These are phyloP conservation scores for Cantharis flavilabris DNA, from an alignment of 2,888 invertebrate species.

Conservation along the genomic window DNA sequence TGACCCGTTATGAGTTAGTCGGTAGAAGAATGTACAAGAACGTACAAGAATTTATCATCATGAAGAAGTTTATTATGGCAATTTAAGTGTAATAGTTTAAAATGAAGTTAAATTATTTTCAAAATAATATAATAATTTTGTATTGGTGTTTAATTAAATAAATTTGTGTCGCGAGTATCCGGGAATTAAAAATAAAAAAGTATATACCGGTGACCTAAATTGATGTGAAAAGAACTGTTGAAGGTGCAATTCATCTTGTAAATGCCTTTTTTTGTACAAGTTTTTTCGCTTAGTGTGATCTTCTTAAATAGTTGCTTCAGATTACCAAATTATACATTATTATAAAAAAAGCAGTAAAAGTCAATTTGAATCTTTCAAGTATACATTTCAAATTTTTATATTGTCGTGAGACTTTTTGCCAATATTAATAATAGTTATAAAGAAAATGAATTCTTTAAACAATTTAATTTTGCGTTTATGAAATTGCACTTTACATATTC, in stretches of 20 bases:
- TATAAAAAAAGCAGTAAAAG: neutral
- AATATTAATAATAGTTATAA: neutral
- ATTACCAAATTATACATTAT: neutral
- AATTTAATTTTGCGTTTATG: neutral
- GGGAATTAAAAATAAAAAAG: conserved; percentile 20
- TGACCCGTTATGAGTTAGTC: conserved; percentile 32
- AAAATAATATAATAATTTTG: neutral
- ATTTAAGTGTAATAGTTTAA: neutral
- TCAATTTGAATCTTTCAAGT: neutral
- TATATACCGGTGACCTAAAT: conserved; percentile 28
- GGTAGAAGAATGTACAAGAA: conserved; percentile 22
- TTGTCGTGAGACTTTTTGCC: neutral
- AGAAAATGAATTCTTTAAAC: neutral
- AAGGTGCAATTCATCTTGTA: conserved; percentile 13
- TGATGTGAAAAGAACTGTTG: conserved; percentile 24
- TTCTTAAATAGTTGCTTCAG: neutral
- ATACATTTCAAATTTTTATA: neutral
- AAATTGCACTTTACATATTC: neutral
- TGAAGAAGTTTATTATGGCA: conserved; percentile 6
- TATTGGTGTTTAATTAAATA: neutral
- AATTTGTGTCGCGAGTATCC: conserved; percentile 15
- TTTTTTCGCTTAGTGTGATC: neutral
- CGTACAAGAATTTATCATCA: conserved; percentile 12
- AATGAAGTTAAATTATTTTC: neutral
- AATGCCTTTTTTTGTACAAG: neutral